A percentile compares a stretch with the other conserved stretches of the same genome.
These are phyloP conservation scores for Mamestra brassicae DNA, from an alignment of 2,888 invertebrate genomes.

Conservation along the genomic window DNA sequence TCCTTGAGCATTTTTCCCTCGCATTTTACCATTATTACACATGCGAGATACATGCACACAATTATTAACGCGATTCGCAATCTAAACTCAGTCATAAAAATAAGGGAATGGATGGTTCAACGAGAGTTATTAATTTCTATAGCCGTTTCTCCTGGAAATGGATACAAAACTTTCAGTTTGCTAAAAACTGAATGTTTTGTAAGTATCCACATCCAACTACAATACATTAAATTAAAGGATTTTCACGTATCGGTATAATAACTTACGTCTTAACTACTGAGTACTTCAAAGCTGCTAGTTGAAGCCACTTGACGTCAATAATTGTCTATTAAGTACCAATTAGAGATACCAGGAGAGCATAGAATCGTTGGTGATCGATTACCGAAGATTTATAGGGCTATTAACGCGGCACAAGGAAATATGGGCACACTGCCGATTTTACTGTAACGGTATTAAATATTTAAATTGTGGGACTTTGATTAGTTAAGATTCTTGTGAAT, in stretches of 20 bases:
- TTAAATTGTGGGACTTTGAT: slow-evolving; percentile 35
- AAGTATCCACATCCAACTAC: neutral
- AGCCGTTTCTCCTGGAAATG: no score
- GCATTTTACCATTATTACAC: no score
- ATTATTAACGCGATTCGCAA: no score
- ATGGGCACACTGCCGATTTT: slow-evolving; percentile 50
- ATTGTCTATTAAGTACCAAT: slow-evolving; percentile 73
- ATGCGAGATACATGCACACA: no score
- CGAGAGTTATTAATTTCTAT: no score
- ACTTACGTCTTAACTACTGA: slow-evolving; percentile 42
- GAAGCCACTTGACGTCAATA: slow-evolving; percentile 59
- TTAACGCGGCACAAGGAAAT: slow-evolving; percentile 55
- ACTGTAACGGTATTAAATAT: slow-evolving; percentile 38
- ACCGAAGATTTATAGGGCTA: slow-evolving; percentile 66
- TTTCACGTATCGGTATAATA: slow-evolving; percentile 31
- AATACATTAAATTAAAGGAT: neutral
- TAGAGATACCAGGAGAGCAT: slow-evolving; percentile 72
- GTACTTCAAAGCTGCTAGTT: slow-evolving; percentile 35
- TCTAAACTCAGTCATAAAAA: no score
- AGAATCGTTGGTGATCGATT: slow-evolving; percentile 67
- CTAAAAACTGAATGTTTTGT: no score
- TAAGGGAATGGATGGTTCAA: no score
- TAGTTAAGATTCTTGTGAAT: slow-evolving; percentile 30
- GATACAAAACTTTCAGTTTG: no score
- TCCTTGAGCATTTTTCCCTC: no score